Evolutionary conservation across 2,113 vertebrate species (phyloP), one percentile per base, ranked within the genome.

Genomic region (Rana temporaria): DNA sequence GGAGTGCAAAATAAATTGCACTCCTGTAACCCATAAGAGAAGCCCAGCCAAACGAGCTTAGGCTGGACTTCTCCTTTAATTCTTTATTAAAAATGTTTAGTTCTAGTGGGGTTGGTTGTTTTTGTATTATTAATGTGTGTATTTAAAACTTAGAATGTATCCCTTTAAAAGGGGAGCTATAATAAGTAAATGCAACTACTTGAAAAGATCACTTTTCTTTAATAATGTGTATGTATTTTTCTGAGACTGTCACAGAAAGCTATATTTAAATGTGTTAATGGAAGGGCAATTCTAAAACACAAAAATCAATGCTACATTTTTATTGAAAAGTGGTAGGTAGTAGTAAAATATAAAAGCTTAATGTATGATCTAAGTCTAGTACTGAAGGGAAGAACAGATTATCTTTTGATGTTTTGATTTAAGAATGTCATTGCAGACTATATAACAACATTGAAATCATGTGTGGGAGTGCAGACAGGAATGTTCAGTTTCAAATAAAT

Each of bases 181-280:
- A 30, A 83, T 88, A 86, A 71, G 53, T 85, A 82, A 67, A 73
- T 78, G 82, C 72, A 79, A 80, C 76, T 79, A 81, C 26, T 30
- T 73, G 38, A 81, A 73, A 74, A 66, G 60, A 48, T 9, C 84
- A 86, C 5, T 1, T 78, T 86, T 73, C 79, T 72, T 38, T 22
- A 78, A 69, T 84, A 57, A 24, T 85, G 38, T 84, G 55, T 70
- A 20, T 82, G 55, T 30, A 12, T 60, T 63, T 60, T 74, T 79
- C 4, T 55, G 32, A 69, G 72, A 77, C 63, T 14, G 18, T 82
- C 85, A 79, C 55, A 42, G 62, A 52, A 83, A 86, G 75, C 34
- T 59, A 6, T 85, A 22, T 24, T 86, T 83, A 5, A 62, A 17
- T 66, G 82, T 70, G 81, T 18, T 32, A 0, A 48, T 15, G 14